A percentile compares a stretch with the other conserved stretches of the same genome.
Conservation (phyloP, 2,888 invertebrate species). For the Ctenicera cuprea region DNA sequence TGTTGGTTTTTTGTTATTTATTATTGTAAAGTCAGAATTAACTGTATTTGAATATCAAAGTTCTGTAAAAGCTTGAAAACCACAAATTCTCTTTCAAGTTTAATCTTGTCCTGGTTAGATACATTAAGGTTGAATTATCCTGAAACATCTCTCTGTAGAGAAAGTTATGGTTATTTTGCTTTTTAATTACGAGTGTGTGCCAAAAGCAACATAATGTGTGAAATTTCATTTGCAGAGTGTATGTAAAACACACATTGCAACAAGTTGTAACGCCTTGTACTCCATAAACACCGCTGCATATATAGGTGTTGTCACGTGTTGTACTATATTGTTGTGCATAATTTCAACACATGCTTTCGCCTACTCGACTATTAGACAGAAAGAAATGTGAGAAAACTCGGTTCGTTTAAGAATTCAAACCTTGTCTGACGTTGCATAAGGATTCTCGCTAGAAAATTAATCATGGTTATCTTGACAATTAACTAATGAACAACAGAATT, state of each 20-base stretch:
- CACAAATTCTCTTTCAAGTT: too few species aligned
- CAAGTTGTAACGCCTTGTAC: constrained; percentile 51
- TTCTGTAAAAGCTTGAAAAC: too few species aligned
- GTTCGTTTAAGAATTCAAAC: constrained; percentile 42
- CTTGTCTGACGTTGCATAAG: constrained; percentile 33
- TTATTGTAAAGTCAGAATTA: too few species aligned
- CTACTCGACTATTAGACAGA: constrained; percentile 49
- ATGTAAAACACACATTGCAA: constrained; percentile 51
- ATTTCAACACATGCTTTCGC: constrained; percentile 52
- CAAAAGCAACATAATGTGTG: constrained; percentile 42
- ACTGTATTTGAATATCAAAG: too few species aligned
- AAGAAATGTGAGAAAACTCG: constrained; percentile 49
- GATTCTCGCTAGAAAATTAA: constrained; percentile 22
- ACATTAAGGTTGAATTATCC: neutral
- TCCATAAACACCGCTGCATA: constrained; percentile 50
- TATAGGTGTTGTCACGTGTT: constrained; percentile 51
- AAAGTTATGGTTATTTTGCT: neutral
- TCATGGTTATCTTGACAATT: constrained; percentile 39
- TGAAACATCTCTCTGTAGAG: neutral
- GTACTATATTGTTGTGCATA: constrained; percentile 53
- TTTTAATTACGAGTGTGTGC: constrained; percentile 30
- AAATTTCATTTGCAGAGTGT: constrained; percentile 38
- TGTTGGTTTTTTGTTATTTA: too few species aligned
- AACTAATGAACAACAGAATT: constrained; percentile 36
- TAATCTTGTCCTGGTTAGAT: neutral